A percentile compares a stretch with the other conserved stretches of the same genome.
phyloP scores from a whole-genome alignment of 2,888 invertebrate species.

The Baronia brevicornis region DNA sequence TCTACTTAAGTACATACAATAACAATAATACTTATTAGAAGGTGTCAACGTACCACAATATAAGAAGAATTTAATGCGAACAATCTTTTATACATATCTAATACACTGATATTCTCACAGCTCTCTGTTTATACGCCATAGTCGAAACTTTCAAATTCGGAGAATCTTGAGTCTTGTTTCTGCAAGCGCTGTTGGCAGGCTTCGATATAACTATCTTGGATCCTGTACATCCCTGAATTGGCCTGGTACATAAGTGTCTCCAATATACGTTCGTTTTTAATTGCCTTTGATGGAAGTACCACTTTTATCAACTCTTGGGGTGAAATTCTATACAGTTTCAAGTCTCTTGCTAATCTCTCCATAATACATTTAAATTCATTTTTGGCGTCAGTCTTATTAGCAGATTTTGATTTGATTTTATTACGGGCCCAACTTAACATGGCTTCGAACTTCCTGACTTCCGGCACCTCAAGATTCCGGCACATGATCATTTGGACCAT shows the following conservation, averaged over 20 bases:
- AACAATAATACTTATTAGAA: slow-evolving; percentile 75
- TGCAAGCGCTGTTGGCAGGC: slow-evolving; percentile 90
- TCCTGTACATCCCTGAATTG: slow-evolving; percentile 93
- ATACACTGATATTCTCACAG: slow-evolving; percentile 73
- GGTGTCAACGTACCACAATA: slow-evolving; percentile 65
- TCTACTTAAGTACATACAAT: slow-evolving; percentile 69
- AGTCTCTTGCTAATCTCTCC: slow-evolving; percentile 91
- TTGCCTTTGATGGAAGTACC: slow-evolving; percentile 93
- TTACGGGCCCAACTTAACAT: slow-evolving; percentile 94
- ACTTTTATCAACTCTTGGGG: slow-evolving; percentile 95
- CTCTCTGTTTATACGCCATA: slow-evolving; percentile 78
- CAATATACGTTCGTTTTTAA: slow-evolving; percentile 92
- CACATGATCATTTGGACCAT: slow-evolving; percentile 97
- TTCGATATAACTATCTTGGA: slow-evolving; percentile 90
- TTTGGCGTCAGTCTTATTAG: slow-evolving; percentile 87
- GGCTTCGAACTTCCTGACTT: slow-evolving; percentile 93
- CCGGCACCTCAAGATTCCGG: slow-evolving; percentile 91
- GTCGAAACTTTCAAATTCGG: slow-evolving; percentile 88
- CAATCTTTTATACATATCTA: slow-evolving; percentile 63
- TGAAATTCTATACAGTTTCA: slow-evolving; percentile 92
- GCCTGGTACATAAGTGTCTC: slow-evolving; percentile 96
- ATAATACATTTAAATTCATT: slow-evolving; percentile 94
- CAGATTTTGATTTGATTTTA: slow-evolving; percentile 86
- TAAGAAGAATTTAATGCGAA: slow-evolving; percentile 56
- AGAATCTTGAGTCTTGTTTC: slow-evolving; percentile 91